Evolutionary conservation across 2,888 invertebrate genomes (phyloP), one percentile per base, ranked within the genome.

Genomic region (Philereme vetulata): DNA sequence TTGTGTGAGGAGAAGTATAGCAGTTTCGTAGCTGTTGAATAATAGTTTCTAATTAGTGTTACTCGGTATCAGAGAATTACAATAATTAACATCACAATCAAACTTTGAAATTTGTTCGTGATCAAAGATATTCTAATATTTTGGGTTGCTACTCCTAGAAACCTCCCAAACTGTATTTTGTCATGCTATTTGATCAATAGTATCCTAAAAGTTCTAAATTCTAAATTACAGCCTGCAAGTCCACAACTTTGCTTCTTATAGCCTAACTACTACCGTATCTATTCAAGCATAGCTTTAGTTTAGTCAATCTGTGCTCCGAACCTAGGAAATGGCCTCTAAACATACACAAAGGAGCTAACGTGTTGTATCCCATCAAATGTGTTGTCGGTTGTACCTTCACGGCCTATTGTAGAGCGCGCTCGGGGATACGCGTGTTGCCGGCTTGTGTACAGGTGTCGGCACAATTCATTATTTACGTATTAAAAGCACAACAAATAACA

Each of bases 341-440:
- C 51, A 62, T 67, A 67, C 74, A 82, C 81, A 84, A 80, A 82
- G 78, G 75, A 76, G 72, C 74, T 79, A 72, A 72, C 74, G 72
- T 78, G 81, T 80, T 79, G 46, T 51, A 56, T 53, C 51, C 60
- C 52, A 62, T 58, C 54, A 57, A 46, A 52, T 47, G 43, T 51
- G 59, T 57, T 65, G 48, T 54, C 21, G 40, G 11, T 32, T 54
- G 32, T 45, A 32, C 75, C 76, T 78, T 78, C 78, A 79, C 76
- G 76, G 80, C 80, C 77, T 80, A 79, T 81, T 76, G 78, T 71
- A 66, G 68, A 74, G 77, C 76, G 76, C 76, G 78, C 75, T 78
- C 72, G 43, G 69, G 68, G 61, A 72, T 71, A 76, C 80, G 81
- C 80, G 78, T 79, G 77, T 80, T 71, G n/a, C 70, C 72, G 71